Evolutionary conservation across 2,113 vertebrate species (phyloP), one percentile per base, ranked within the genome.

Genomic region (Phyllopteryx taeniolatus): DNA sequence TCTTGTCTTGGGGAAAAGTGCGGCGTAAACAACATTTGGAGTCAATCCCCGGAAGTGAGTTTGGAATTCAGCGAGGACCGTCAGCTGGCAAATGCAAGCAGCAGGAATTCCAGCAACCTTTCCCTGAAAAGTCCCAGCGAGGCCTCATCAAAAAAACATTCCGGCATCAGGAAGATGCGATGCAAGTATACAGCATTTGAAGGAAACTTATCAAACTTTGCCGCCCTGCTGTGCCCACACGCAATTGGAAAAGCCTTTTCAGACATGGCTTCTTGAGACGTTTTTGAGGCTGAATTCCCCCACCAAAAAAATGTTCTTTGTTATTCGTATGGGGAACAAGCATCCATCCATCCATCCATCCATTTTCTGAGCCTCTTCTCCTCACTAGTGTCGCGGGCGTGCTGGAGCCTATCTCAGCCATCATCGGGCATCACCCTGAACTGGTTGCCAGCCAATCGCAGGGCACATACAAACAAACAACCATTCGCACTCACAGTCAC

Each of bases 251-350:
- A 46, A 12, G 10, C 10, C 3, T 46, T 46, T 46, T 46, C 44
- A 46, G 11, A 13, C 44, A 13, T 13, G 2, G 44, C 44, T 46
- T 46, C 44, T 13, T 46, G 44, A 46, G 44, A 46, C 44, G 10
- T 12, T 46, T 46, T 46, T 3, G 44, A 46, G 9, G n/a, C 11
- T 22, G 22, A 27, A 22, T 12, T 4, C 10, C 3, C 33, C 9
- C 2, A 8, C 17, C 12, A 63, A 60, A 60, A 60, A 71, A 47
- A 39, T 5, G 56, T 57, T 66, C 73, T 76, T 73, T 44, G 60
- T 62, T 33, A 53, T 20, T 9, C 6, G 12, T 4, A 17, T 11
- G 17, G 33, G 22, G 27, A 27, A 27, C 27, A 27, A 27, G 27
- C 27, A 27, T 27, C 27, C 27, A 27, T 27, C 27, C 27, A 27